Base-by-base conservation (phyloP, 2,113 vertebrate species). In the Lampris incognitus region DNA sequence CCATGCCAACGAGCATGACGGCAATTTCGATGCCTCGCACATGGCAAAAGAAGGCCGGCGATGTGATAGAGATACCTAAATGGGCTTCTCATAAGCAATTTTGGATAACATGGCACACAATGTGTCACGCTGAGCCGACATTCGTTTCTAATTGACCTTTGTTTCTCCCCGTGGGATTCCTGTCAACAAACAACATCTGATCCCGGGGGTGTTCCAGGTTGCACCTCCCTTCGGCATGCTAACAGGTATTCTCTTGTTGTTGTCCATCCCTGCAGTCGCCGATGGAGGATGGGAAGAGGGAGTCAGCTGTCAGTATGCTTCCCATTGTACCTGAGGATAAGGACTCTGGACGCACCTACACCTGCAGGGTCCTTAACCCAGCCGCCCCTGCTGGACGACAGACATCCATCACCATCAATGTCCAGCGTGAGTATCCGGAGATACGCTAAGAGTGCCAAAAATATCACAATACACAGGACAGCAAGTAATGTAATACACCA, bases 371-470 rank as follows among this genome's bases (percentile, higher is more conserved):
- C 66, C 86, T 94, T 51, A 98, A 97, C 87, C 93, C 88, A 5
- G 97, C 96, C 2, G 92, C 96, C 48, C 97, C 96, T 0, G 94
- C 93, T 7, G 97, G 97, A 37, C 94, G 92, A 71, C 95, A 97
- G 89, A 96, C 94, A 10, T 94, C 95, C 0, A 64, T 97, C 87
- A 96, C 95, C 9, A 92, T 98, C 79, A 96, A 92, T 48, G 95
- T 98, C 79, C 96, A 97, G 77, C 96, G 97, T 98, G 83, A 95
- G 97, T 91, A 24, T 55, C 63, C 37, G 24, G 0, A 24, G 50
- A 51, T 56, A 56, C 40, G 46, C 66, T 13, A 46, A 67, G 36
- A 71, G 3, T 39, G 48, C 55, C 13, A 69, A 59, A 24, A 36
- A 51, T 6, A 69, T 62, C 24, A 67, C n/a, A 39, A 7, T n/a